phyloP scores from a whole-genome alignment of 2,888 invertebrate genomes.

The Parnassius smintheus region DNA sequence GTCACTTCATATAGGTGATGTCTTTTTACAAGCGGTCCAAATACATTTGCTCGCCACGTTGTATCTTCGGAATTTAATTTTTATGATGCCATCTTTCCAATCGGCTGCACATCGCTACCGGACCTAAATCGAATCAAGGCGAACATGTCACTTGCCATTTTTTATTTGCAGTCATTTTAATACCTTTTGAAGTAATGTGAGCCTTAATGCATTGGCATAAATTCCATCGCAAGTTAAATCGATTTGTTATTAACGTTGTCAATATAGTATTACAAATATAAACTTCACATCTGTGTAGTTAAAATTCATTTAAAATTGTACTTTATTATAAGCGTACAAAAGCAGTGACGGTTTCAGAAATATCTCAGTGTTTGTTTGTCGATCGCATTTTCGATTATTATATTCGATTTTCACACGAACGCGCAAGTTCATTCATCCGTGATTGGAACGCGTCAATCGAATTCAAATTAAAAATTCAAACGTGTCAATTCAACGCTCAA shows the following conservation, averaged over 20 bases:
- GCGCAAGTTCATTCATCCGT: slow-evolving; percentile 52
- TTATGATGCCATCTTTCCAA: slow-evolving; percentile 67
- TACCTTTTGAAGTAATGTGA: slow-evolving; percentile 26
- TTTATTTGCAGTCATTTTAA: slow-evolving; percentile 6
- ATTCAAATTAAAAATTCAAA: slow-evolving; percentile 53
- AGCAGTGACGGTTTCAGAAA: neutral
- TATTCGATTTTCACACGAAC: slow-evolving; percentile 59
- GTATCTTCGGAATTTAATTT: slow-evolving; percentile 64
- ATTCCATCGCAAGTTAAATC: slow-evolving; percentile 7
- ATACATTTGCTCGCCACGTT: slow-evolving; percentile 33
- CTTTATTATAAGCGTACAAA: neutral
- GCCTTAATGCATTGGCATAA: slow-evolving; percentile 16
- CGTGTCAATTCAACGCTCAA: slow-evolving; percentile 57
- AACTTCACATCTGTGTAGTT: neutral
- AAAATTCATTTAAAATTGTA: slow-evolving; percentile 2
- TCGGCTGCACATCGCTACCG: slow-evolving; percentile 65
- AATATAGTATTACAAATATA: slow-evolving; percentile 31
- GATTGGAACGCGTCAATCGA: slow-evolving; percentile 56
- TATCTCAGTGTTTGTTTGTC: slow-evolving; percentile 2
- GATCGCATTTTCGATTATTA: slow-evolving; percentile 45
- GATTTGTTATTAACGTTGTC: slow-evolving; percentile 31
- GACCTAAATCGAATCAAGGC: slow-evolving; percentile 42
- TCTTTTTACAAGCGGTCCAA: slow-evolving; percentile 16
- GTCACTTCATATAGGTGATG: slow-evolving; percentile 23
- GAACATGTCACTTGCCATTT: slow-evolving; percentile 36